These are phyloP conservation scores for Semnornis frantzii DNA, from an alignment of 2,113 vertebrate genomes.

Conservation along the genomic window DNA sequence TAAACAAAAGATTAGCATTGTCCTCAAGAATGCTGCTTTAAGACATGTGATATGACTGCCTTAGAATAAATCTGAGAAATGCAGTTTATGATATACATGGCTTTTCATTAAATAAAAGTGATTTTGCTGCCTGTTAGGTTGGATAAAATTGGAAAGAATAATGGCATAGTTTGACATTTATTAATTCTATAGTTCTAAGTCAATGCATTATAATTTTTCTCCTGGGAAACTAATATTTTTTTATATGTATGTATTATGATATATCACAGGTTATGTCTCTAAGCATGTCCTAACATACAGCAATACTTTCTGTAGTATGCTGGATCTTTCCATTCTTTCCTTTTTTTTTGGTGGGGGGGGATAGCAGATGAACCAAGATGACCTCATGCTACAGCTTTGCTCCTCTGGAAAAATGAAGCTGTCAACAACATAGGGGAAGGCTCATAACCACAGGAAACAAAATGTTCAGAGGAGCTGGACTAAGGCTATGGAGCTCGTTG, in stretches of 20 bases:
- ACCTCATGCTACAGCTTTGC: constrained; percentile 22
- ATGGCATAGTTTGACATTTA: background rate
- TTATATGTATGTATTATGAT: background rate
- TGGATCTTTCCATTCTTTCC: background rate
- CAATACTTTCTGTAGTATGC: background rate
- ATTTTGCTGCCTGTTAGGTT: background rate
- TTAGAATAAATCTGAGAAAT: background rate
- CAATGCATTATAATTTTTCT: background rate
- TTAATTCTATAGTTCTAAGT: background rate
- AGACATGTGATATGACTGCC: background rate
- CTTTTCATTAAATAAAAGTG: background rate
- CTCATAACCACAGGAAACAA: constrained; percentile 1
- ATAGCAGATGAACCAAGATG: constrained; percentile 32
- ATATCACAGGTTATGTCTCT: background rate
- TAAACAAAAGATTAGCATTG: background rate
- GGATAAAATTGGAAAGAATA: background rate
- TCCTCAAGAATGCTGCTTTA: background rate
- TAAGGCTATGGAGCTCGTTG: background rate
- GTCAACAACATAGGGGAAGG: constrained; percentile 26
- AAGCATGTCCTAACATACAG: background rate
- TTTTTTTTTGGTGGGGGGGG: background rate
- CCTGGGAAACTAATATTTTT: background rate
- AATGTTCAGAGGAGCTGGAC: constrained; percentile 11
- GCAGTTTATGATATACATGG: background rate
- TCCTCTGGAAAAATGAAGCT: constrained; percentile 41